Base-by-base conservation (phyloP, 2,888 invertebrate species). In the Nowickia ferox region DNA sequence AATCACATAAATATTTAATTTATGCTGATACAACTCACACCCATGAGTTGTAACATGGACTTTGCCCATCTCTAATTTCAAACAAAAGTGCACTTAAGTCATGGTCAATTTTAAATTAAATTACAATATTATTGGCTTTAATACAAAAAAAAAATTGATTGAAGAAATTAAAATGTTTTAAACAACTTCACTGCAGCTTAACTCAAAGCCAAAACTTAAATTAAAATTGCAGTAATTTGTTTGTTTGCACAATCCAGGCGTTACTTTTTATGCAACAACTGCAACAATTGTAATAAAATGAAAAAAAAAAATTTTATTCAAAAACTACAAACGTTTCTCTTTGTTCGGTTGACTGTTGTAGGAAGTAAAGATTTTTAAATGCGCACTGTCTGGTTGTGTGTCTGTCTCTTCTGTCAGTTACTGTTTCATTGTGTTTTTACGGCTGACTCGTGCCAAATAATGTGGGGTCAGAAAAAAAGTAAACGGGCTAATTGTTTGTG, bases 11-110 rank as follows among this genome's bases (percentile, higher is more conserved):
- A 4, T 4, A 30, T 30, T n/a, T n/a, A n/a, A n/a, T n/a, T n/a
- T n/a, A n/a, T n/a, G n/a, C n/a, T n/a, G n/a, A n/a, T n/a, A n/a
- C n/a, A 30, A 30, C 6, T 6, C 30, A 6, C 30, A 30, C 2
- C 5, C 30, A n/a, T n/a, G n/a, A n/a, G n/a, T n/a, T n/a, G 6
- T 30, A 5, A 6, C 30, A 6, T 30, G 30, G 6, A 6, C 2
- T 30, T 30, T 6, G 30, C 30, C 30, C 30, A 30, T 30, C 30
- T 30, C 30, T 30, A 30, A 53, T 44, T 51, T 61, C 9, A 74
- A 71, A 57, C 68, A 81, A 81, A 66, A 69, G 77, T 82, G 81
- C 85, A 85, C 78, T 78, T 74, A 59, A 85, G 81, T 65, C 85
- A 85, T 78, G 84, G 84, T 68, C 84, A 84, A 46, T 51, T 59